A percentile compares a stretch with the other conserved stretches of the same genome.
Conservation (phyloP, 2,888 invertebrate species). For the Vannuccia rotundouncinata region DNA sequence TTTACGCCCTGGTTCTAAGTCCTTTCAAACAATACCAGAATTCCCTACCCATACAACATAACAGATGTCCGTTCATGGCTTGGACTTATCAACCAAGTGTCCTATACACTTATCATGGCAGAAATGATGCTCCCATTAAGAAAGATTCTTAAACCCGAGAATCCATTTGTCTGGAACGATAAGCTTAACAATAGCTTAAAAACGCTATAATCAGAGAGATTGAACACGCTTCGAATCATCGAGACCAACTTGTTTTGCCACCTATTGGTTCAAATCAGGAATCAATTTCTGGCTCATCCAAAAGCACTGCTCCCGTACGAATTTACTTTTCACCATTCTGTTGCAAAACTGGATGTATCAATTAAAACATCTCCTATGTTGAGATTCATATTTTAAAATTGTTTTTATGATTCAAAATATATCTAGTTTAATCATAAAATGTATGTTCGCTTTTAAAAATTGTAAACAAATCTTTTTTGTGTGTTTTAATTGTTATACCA, state of each 20-base stretch:
- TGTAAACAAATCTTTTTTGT: background rate
- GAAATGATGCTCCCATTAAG: background rate
- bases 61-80: background rate
- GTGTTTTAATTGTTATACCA: background rate
- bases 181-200: background rate
- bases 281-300: background rate
- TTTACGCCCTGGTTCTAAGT: background rate
- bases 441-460: background rate
- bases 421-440: background rate
- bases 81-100: background rate
- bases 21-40: background rate
- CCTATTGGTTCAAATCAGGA: background rate
- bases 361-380: too few species aligned
- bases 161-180: background rate
- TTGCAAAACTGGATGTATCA: background rate
- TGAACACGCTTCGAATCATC: background rate
- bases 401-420: background rate
- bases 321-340: background rate
- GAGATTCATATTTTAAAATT: too few species aligned
- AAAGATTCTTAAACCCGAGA: background rate
- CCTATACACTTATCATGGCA: background rate
- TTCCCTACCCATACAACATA: background rate
- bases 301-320: background rate
- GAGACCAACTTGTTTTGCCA: background rate
- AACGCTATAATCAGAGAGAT: background rate